Evolutionary conservation across 2,888 invertebrate genomes (phyloP).

Genomic region (Oligia strigilis): DNA sequence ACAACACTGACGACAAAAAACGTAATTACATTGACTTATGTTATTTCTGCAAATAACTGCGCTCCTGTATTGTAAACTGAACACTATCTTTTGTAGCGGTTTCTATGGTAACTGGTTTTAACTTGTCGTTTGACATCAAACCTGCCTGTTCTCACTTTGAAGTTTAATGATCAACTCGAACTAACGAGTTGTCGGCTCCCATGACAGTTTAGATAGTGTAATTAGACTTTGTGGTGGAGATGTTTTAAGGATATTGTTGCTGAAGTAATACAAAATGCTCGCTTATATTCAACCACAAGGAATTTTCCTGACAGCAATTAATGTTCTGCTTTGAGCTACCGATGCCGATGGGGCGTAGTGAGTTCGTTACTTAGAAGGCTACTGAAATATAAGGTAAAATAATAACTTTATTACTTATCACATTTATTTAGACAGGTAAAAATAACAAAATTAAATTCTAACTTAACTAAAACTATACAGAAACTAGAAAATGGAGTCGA

Average conservation of each 20-base stretch:
- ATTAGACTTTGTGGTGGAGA: background rate
- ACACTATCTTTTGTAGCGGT: constrained; percentile 25
- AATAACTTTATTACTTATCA: background rate
- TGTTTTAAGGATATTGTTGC: background rate
- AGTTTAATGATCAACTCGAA: constrained; percentile 24
- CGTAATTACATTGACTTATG: background rate
- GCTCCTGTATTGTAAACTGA: constrained; percentile 12
- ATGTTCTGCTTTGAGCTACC: background rate
- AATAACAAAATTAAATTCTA: too few relatives aligned
- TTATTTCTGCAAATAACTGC: constrained; percentile 12
- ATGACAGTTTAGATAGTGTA: background rate
- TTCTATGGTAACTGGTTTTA: background rate
- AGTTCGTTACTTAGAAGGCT: background rate
- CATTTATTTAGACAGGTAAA: too few relatives aligned
- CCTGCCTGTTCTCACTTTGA: constrained; percentile 42
- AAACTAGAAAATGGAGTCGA: too few relatives aligned
- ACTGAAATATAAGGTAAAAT: background rate
- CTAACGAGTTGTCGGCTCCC: constrained; percentile 13
- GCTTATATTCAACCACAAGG: background rate
- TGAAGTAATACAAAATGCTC: background rate
- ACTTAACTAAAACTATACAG: too few relatives aligned
- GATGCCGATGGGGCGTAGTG: background rate
- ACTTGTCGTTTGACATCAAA: constrained; percentile 50
- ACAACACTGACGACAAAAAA: too few relatives aligned
- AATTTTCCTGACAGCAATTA: background rate